Conservation (phyloP, 92 coral and sea anemone species). For the Hydrozoanthus gracilis region DNA sequence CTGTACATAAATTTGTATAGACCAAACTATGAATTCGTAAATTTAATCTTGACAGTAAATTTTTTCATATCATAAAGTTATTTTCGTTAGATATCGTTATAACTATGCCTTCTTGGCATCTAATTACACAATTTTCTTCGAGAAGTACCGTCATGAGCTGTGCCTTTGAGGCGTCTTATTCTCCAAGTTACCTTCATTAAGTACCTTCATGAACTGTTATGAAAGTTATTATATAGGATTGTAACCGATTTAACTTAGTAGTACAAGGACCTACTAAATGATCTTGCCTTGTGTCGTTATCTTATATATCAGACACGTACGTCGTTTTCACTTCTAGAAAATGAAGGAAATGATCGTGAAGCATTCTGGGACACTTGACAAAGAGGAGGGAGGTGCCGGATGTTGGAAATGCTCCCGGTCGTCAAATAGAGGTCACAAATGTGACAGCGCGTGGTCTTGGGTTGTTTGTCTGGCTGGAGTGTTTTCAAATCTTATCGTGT, state of each 20-base stretch:
- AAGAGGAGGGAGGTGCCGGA: too few species aligned
- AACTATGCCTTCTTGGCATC: conserved; percentile 14
- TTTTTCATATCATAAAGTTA: background rate
- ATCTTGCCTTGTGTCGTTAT: too few species aligned
- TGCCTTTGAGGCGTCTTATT: background rate
- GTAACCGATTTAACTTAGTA: too few species aligned
- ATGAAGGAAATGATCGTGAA: background rate
- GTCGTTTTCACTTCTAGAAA: too few species aligned
- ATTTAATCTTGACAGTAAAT: background rate
- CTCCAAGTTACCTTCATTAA: background rate
- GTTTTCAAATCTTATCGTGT: conserved; percentile 45
- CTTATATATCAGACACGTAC: too few species aligned
- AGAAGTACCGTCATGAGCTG: conserved; percentile 10
- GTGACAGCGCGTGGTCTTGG: conserved; percentile 63
- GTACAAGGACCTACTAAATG: too few species aligned
- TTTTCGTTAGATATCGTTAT: conserved; percentile 4
- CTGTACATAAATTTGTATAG: background rate
- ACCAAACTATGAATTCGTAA: conserved; percentile 11
- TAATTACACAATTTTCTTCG: conserved; percentile 1
- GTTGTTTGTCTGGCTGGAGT: conserved; percentile 57
- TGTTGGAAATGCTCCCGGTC: background rate
- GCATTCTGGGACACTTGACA: background rate
- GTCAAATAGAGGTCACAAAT: background rate
- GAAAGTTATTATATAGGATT: too few species aligned
- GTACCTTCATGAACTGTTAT: background rate